Evolutionary conservation across 2,797 vertebrate species (phyloP).

Genomic region (Epinephelus coioides): DNA sequence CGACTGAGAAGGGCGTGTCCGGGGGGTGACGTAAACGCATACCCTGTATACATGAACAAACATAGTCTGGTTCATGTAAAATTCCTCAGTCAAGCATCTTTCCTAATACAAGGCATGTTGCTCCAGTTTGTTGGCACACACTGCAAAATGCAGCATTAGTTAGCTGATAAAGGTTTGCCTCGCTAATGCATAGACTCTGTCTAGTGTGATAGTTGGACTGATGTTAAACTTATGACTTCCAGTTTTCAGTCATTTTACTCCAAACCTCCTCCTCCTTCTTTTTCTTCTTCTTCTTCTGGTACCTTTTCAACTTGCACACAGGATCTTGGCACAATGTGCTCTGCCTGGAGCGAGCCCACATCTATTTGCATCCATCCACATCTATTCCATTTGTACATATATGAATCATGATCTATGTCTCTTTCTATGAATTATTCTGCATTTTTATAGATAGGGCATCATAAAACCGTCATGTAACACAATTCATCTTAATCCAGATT

Average conservation of each 20-base stretch:
- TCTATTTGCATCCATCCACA: not conserved
- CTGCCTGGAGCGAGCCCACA: not conserved
- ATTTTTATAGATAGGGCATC: not conserved
- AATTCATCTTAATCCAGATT: not conserved
- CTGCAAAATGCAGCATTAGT: not conserved
- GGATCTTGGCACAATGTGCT: not conserved
- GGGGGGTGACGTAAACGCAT: not conserved
- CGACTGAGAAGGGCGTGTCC: too few relatives aligned
- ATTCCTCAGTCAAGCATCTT: not conserved
- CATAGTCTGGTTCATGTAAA: not conserved
- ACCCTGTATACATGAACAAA: too few relatives aligned
- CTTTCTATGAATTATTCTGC: not conserved
- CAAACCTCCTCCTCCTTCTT: not conserved
- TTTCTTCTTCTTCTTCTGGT: not conserved
- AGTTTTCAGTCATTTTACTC: not conserved
- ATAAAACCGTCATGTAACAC: not conserved
- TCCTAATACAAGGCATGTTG: not conserved
- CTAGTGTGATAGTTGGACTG: not conserved
- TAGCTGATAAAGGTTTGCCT: not conserved
- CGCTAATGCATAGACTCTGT: not conserved
- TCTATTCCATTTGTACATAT: not conserved
- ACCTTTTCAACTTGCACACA: too few relatives aligned
- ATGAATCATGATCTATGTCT: not conserved
- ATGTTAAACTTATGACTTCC: not conserved
- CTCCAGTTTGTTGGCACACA: not conserved